phyloP scores from a whole-genome alignment of 2,888 invertebrate genomes.

The Xanthorhoe designata region DNA sequence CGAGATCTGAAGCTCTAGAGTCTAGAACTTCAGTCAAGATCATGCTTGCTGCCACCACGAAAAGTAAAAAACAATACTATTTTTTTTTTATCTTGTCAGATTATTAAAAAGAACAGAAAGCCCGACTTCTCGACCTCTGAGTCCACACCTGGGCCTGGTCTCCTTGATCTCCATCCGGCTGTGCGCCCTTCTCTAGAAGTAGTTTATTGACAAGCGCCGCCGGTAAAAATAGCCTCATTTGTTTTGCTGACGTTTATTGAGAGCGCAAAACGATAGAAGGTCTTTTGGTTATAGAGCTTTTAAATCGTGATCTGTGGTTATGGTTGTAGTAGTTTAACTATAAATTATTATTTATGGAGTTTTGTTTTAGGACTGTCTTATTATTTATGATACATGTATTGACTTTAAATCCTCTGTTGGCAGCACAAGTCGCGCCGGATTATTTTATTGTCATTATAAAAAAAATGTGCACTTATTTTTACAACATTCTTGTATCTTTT shows the following conservation, averaged over 20 bases:
- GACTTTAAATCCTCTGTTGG: no score
- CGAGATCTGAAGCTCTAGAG: no score
- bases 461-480: no score
- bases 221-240: slow-evolving; percentile 57
- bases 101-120: neutral
- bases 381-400: neutral
- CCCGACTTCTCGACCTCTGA: neutral
- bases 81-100: no score
- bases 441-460: no score
- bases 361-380: neutral
- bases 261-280: slow-evolving; percentile 32
- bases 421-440: no score
- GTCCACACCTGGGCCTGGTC: slow-evolving; percentile 3
- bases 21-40: no score
- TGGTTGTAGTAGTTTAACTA: neutral
- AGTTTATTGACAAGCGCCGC: slow-evolving; percentile 62
- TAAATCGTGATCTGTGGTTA: slow-evolving; percentile 14
- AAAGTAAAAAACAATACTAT: no score
- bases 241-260: slow-evolving; percentile 49
- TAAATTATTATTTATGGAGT: neutral
- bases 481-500: no score
- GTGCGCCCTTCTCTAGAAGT: slow-evolving; percentile 61
- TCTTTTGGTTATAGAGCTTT: slow-evolving; percentile 19
- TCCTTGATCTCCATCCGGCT: slow-evolving; percentile 65
- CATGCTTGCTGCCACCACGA: no score